Conservation (phyloP, 2,113 vertebrate genomes). For the Brachionichthys hirsutus region DNA sequence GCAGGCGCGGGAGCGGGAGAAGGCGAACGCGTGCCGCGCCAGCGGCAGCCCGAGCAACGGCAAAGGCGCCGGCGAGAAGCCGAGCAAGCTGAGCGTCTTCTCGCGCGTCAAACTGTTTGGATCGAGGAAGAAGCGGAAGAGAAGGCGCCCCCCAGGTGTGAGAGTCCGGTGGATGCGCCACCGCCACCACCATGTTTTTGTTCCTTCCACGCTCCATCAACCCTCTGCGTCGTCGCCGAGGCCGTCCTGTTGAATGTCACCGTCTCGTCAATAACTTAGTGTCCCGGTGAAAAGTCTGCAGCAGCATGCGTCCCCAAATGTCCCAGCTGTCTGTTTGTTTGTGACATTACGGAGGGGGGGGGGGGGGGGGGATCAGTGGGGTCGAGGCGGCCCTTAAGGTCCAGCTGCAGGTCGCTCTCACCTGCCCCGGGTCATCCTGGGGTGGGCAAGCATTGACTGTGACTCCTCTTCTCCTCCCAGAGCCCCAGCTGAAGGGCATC, state of each 20-base stretch:
- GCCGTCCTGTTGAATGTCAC: conserved; percentile 32
- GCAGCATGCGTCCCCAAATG: too few species aligned
- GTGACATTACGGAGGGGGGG: conserved; percentile 4
- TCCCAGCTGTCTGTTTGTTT: too few species aligned
- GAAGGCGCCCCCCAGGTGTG: conserved; percentile 94
- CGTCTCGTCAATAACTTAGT: conserved; percentile 36
- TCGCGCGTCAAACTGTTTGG: conserved; percentile 97
- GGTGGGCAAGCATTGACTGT: too few species aligned
- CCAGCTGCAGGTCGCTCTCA: too few species aligned
- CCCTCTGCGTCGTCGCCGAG: too few species aligned
- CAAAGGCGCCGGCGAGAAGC: conserved; percentile 91
- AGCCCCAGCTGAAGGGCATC: conserved; percentile 99
- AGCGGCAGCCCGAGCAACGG: conserved; percentile 94
- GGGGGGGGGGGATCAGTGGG: conserved; percentile 8
- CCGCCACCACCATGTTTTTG: background rate
- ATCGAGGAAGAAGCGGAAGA: conserved; percentile 91
- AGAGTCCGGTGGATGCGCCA: conserved; percentile 4
- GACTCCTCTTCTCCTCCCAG: conserved; percentile 72
- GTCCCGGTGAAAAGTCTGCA: conserved; percentile 13
- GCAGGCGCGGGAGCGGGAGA: conserved; percentile 95
- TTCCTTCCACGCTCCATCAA: too few species aligned
- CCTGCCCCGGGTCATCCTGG: too few species aligned
- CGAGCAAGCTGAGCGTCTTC: conserved; percentile 94
- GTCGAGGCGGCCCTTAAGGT: conserved; percentile 16
- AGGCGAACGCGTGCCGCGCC: conserved; percentile 92